Base-by-base conservation (phyloP, 92 coral and sea anemone genomes). In the Epizoanthus illoricatus region DNA sequence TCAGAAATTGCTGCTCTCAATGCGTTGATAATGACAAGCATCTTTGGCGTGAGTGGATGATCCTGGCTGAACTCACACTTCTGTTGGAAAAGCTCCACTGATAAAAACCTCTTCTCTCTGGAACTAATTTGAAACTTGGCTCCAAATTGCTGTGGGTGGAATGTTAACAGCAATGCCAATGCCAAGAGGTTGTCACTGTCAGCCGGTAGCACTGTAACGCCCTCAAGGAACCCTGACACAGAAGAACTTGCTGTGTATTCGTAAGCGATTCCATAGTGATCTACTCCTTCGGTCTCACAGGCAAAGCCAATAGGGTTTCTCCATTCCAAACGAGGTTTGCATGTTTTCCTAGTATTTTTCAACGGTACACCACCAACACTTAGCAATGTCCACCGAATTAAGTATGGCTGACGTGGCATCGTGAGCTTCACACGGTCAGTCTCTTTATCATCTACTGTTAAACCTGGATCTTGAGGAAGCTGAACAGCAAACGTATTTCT, bases 221-320 rank as follows among this genome's bases (percentile, higher is more conserved):
- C 74, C 19, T 69, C 74, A 28, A 69, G 19, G 23, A 18, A 69
- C 74, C 74, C 74, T 33, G 43, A 33, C 7, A 6, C 10, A 10
- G 3, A 5, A 5, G 18, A 33, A 5, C 17, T 9, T 5, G 74
- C 19, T 69, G 47, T 69, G 54, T 15, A 69, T 5, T 69, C 5
- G 42, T 24, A 20, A 24, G 23, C 74, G 0, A 69, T 49, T 15
- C 23, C 74, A 28, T 69, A 69, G 74, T 69, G 74, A 24, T 69
- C 74, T 15, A 28, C 74, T 23, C 74, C 74, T 69, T 69, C 74
- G 5, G 74, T 69, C 74, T 69, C 74, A 24, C 74, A 69, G 74
- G 74, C 74, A 69, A 69, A 69, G 10, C 45, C 74, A 24, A 69
- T 69, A 28, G 74, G 74, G 74, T 69, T 69, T 28, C 12, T 69